Evolutionary conservation across 2,797 vertebrate species (phyloP).

Genomic region (Eremophila alpestris): DNA sequence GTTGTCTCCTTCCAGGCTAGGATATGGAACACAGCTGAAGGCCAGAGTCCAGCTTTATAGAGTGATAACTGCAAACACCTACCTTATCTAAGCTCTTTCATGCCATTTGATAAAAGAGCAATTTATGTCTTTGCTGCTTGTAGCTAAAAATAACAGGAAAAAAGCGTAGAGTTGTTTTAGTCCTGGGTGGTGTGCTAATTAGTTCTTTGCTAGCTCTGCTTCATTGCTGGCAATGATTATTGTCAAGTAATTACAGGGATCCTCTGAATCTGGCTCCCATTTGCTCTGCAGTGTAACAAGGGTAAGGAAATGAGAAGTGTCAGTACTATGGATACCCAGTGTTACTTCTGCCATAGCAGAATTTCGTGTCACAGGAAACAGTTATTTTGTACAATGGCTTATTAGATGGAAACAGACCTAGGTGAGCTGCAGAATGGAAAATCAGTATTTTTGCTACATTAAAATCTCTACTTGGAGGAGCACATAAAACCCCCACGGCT

Average conservation of each 20-base stretch:
- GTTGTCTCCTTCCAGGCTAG: neutral
- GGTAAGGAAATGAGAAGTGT: conserved; percentile 18
- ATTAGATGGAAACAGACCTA: conserved; percentile 8
- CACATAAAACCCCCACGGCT: neutral
- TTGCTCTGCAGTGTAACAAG: neutral
- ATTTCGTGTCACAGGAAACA: neutral
- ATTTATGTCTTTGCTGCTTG: neutral
- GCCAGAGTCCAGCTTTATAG: neutral
- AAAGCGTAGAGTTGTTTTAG: neutral
- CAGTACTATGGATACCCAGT: neutral
- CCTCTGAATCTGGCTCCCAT: neutral
- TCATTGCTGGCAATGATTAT: conserved; percentile 18
- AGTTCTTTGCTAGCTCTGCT: conserved; percentile 17
- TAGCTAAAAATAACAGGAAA: conserved; percentile 28
- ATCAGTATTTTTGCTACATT: neutral
- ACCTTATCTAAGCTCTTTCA: neutral
- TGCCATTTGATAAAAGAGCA: neutral
- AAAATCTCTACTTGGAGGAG: conserved; percentile 2
- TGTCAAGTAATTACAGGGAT: conserved; percentile 25
- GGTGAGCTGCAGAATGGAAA: conserved; percentile 31
- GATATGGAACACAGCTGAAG: neutral
- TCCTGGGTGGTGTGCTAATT: conserved; percentile 23
- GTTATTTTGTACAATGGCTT: neutral
- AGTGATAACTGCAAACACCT: neutral
- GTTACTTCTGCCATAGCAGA: neutral